Evolutionary conservation across 2,888 invertebrate species (phyloP).

Genomic region (Lamproptera curius): DNA sequence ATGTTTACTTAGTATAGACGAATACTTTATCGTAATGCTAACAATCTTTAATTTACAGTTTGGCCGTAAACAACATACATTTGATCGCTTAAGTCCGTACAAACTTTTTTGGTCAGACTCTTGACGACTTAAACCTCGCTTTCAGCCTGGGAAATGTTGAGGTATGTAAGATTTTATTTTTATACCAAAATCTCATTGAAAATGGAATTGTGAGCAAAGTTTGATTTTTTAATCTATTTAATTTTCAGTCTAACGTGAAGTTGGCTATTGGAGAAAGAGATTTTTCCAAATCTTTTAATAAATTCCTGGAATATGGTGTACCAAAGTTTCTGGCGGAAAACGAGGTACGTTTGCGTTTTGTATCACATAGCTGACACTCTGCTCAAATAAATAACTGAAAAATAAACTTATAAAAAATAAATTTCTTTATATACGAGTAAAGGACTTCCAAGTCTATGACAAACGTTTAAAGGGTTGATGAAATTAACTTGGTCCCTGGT

Average conservation of each 20-base stretch:
- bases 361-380: too few relatives aligned
- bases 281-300: not conserved
- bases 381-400: too few relatives aligned
- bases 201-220: not conserved
- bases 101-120: not conserved
- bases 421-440: not conserved
- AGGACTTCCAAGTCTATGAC: not conserved
- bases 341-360: too few relatives aligned
- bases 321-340: not conserved
- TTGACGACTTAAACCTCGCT: not conserved
- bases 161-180: not conserved
- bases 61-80: not conserved
- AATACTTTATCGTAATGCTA: too few relatives aligned
- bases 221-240: too few relatives aligned
- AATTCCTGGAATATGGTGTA: not conserved
- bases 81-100: not conserved
- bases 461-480: not conserved
- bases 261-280: not conserved
- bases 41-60: too few relatives aligned
- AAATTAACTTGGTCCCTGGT: not conserved
- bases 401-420: not conserved
- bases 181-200: not conserved
- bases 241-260: slow-evolving; percentile 1
- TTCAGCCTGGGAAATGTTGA: not conserved
- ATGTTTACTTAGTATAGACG: too few relatives aligned